Conservation (phyloP, 2,113 vertebrate genomes). For the Trogon melanurus region DNA sequence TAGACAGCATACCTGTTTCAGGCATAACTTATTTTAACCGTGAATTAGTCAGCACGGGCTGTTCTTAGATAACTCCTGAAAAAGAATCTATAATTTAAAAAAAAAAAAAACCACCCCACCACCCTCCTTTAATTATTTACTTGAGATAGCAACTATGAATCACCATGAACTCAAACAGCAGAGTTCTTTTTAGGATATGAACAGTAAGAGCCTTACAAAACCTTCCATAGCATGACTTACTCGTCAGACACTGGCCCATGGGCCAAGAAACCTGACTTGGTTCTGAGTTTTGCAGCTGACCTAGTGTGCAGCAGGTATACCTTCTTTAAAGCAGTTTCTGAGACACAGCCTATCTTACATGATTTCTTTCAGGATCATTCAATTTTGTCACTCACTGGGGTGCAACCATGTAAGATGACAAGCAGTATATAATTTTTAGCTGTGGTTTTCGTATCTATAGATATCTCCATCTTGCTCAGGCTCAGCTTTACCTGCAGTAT, state of each 20-base stretch:
- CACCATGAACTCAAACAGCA: background rate
- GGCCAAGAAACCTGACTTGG: background rate
- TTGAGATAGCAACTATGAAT: background rate
- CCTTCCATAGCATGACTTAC: background rate
- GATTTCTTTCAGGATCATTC: background rate
- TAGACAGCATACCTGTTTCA: background rate
- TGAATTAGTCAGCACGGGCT: background rate
- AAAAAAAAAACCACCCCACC: too few relatives aligned
- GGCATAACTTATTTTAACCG: background rate
- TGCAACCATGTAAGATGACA: background rate
- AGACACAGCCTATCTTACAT: background rate
- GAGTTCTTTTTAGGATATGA: background rate
- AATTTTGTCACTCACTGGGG: background rate
- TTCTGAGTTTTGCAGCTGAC: background rate
- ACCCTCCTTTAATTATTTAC: background rate
- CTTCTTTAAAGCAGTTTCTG: background rate
- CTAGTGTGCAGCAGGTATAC: background rate
- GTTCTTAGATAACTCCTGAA: background rate
- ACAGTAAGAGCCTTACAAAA: background rate
- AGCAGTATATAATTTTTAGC: background rate
- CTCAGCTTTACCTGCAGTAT: background rate
- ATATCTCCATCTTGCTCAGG: background rate
- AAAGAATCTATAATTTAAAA: background rate
- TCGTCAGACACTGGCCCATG: background rate
- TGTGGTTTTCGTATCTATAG: background rate